phyloP scores from a whole-genome alignment of 2,113 vertebrate genomes.

The Microcebus jonahi region DNA sequence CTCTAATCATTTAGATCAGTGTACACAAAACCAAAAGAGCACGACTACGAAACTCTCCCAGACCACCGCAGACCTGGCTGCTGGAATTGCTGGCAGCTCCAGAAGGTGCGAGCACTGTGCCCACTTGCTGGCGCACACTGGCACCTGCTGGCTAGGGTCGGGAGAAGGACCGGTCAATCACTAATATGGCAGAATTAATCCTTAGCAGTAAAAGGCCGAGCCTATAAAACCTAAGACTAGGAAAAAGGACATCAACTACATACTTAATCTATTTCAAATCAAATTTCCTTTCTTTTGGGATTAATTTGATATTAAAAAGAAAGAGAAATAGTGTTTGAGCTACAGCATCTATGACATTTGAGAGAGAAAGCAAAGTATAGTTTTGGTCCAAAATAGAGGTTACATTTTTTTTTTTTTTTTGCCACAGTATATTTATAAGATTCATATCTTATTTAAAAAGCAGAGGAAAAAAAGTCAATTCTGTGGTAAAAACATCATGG shows the following conservation, averaged over 20 bases:
- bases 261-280: neutral
- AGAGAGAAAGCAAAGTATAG: neutral
- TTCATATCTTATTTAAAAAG: conserved; percentile 11
- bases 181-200: neutral
- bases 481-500: conserved; percentile 68
- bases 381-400: neutral
- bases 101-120: accelerated
- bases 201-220: neutral
- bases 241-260: neutral
- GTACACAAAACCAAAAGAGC: neutral
- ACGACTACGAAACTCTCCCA: neutral
- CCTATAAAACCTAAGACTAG: neutral
- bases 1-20: accelerated
- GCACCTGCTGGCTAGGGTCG: accelerated
- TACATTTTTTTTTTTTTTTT: neutral
- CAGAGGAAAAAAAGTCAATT: conserved; percentile 62
- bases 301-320: neutral
- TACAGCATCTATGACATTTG: neutral
- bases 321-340: neutral
- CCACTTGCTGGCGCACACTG: neutral
- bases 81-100: neutral
- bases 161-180: neutral
- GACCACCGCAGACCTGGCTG: accelerated
- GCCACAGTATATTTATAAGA: conserved; percentile 26
- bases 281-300: neutral